These are phyloP conservation scores for Lytechinus pictus DNA, from an alignment of 35 echinoderm and acorn worm genomes.

Conservation along the genomic window DNA sequence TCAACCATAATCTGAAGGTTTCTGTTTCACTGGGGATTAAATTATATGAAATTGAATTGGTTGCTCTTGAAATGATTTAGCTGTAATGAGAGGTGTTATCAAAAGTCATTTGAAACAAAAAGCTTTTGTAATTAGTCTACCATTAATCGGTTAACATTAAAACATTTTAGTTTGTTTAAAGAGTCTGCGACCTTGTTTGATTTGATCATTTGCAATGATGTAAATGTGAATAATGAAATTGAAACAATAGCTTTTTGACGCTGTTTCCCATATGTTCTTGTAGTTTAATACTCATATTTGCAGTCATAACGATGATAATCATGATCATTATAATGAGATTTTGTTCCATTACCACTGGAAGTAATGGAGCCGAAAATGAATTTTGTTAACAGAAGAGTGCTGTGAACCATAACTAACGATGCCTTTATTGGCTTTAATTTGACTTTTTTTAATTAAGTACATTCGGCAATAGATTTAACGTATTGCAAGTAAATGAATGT, in stretches of 20 bases:
- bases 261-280: not conserved
- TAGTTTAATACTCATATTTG: not conserved
- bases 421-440: not conserved
- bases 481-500: not conserved
- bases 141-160: not conserved
- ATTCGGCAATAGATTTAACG: slow-evolving; percentile 12
- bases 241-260: not conserved
- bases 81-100: not conserved
- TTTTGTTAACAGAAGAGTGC: not conserved
- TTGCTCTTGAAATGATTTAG: too few species aligned
- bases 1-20: not conserved
- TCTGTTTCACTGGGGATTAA: too few species aligned
- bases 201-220: not conserved
- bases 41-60: too few species aligned
- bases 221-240: not conserved
- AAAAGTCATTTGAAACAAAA: not conserved
- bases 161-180: not conserved
- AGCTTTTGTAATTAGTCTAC: not conserved
- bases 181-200: not conserved
- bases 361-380: slow-evolving; percentile 11
- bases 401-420: not conserved
- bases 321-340: slow-evolving; percentile 7
- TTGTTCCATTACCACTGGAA: not conserved
- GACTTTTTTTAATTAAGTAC: not conserved
- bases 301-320: not conserved